Percentiles rank a stretch among this genome's conserved stretches.
These are phyloP conservation scores for Caenorhabditis macrosperma DNA, from an alignment of 2,888 invertebrate species.

Conservation along the genomic window DNA sequence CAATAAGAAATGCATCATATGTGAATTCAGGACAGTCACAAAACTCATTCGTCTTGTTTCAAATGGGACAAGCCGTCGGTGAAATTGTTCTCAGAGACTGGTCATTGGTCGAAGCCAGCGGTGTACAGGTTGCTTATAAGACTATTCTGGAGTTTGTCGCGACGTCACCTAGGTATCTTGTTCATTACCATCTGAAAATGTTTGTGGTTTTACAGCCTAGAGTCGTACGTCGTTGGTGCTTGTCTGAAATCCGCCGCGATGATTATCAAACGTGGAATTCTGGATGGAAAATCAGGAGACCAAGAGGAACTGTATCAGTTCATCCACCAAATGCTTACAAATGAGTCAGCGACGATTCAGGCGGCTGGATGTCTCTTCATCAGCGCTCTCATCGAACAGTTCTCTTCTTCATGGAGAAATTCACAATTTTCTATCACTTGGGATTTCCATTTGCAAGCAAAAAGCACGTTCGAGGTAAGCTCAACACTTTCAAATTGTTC, in stretches of 20 bases:
- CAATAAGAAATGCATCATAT: neutral
- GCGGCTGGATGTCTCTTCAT: constrained; percentile 90
- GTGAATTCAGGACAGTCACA: constrained; percentile 65
- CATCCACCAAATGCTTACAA: constrained; percentile 87
- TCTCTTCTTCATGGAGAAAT: constrained; percentile 89
- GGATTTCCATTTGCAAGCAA: constrained; percentile 90
- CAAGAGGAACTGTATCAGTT: constrained; percentile 83
- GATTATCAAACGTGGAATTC: constrained; percentile 89
- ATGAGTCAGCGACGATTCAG: constrained; percentile 86
- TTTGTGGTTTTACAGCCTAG: constrained; percentile 80
- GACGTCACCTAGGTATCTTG: constrained; percentile 29
- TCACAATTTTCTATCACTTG: constrained; percentile 91
- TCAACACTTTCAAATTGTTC: neutral
- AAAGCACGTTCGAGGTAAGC: constrained; percentile 88
- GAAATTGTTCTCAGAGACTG: constrained; percentile 90
- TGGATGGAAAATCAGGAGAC: constrained; percentile 84
- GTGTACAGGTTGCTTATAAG: constrained; percentile 86
- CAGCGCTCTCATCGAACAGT: constrained; percentile 90
- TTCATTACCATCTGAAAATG: neutral
- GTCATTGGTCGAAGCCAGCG: constrained; percentile 85
- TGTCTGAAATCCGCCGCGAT: constrained; percentile 87
- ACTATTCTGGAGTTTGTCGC: constrained; percentile 59
- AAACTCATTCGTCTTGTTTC: constrained; percentile 89
- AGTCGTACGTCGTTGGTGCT: constrained; percentile 71
- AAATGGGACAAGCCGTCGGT: constrained; percentile 89